Evolutionary conservation across 2,113 vertebrate genomes (phyloP).

Genomic region (Antigone vipio): DNA sequence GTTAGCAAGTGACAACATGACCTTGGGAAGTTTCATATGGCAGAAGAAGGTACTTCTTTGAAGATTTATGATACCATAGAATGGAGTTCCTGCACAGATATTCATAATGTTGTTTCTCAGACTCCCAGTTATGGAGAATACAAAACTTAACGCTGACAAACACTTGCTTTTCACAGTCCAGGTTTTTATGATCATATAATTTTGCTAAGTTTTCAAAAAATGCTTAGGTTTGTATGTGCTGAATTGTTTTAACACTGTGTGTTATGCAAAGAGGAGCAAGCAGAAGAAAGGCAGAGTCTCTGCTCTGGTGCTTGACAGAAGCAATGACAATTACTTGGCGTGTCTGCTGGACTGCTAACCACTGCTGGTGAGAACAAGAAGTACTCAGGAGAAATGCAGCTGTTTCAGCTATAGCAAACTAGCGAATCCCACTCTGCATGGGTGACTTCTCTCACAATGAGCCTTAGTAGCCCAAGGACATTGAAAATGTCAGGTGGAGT

Average conservation of each 20-base stretch:
- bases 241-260: not conserved
- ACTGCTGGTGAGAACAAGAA: not conserved
- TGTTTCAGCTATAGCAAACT: not conserved
- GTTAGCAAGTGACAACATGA: not conserved
- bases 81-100: not conserved
- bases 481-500: not conserved
- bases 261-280: not conserved
- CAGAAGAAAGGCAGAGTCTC: not conserved
- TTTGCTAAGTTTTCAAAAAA: not conserved
- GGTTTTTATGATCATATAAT: not conserved
- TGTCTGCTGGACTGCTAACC: not conserved
- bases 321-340: not conserved
- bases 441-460: not conserved
- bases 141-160: not conserved
- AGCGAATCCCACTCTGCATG: fast-evolving
- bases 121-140: not conserved
- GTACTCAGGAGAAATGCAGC: not conserved
- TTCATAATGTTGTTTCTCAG: not conserved
- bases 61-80: not conserved
- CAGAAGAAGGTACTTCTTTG: not conserved
- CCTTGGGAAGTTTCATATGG: not conserved
- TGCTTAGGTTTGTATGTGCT: not conserved
- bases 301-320: not conserved
- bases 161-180: not conserved
- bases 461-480: not conserved